Evolutionary conservation across 2,888 invertebrate genomes (phyloP), one percentile per base, ranked within the genome.

Genomic region (Eulithis testata): DNA sequence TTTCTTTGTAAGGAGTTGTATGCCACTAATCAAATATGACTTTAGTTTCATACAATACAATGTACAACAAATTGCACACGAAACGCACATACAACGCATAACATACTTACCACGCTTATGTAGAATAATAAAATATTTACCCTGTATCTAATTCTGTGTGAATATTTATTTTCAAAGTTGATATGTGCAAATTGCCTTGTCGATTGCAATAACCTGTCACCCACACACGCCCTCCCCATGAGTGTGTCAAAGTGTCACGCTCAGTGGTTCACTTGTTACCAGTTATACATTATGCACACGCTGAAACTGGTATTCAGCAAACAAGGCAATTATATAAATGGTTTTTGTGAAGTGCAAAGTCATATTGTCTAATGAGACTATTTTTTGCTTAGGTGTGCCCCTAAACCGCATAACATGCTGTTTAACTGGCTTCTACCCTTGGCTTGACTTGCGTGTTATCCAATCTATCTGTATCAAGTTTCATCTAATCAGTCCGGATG

Each of bases 321-420:
- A 62, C 61, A 21, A 47, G 40, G 36, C 45, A 53, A 61, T 65
- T 61, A 61, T 36, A 53, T 49, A 65, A 65, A 58, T 54, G 53
- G 49, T 49, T 65, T 65, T 60, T 58, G 53, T 12, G 57, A 58
- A 65, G 53, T 49, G 57, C 57, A 50, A 65, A 47, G 51, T 56
- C 45, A 60, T 56, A 52, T 60, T 45, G 55, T 36, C 21, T 52
- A 60, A 65, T 65, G 55, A 54, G 59, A 36, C 47, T 44, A 45
- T 44, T 64, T 49, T 40, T 52, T n/a, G 14, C 14, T 27, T 49
- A 14, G 52, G 40, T 58, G 11, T 31, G 44, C 52, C 45, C 11
- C 60, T 6, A 12, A 12, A n/a, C 27, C 37, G 12, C 36, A 8
- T 49, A 53, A 45, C 47, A 55, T 31, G 12, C 12, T 21, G 47